Evolutionary conservation across 2,888 invertebrate genomes (phyloP).

Genomic region (Coleophora flavipennella): DNA sequence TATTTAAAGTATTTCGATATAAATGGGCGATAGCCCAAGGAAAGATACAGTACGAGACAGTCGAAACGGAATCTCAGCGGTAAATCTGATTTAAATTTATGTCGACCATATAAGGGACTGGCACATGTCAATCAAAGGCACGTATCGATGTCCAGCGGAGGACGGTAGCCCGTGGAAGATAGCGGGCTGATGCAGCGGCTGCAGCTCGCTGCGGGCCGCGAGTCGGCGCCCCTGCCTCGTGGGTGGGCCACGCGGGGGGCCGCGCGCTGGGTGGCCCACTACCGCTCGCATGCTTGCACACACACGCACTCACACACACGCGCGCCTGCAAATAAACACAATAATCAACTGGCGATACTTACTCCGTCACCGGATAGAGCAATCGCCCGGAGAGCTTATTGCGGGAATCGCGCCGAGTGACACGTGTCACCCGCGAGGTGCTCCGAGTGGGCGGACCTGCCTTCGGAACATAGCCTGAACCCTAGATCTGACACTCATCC

Average conservation of each 20-base stretch:
- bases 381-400: slow-evolving; percentile 57
- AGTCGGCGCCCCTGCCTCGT: slow-evolving; percentile 45
- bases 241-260: slow-evolving; percentile 70
- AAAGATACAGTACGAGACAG: background rate
- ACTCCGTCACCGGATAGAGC: slow-evolving; percentile 70
- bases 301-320: slow-evolving; percentile 52
- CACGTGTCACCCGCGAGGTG: slow-evolving; percentile 31
- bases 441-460: slow-evolving; percentile 18
- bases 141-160: slow-evolving; percentile 27
- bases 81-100: slow-evolving; percentile 34
- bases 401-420: slow-evolving; percentile 51
- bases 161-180: slow-evolving; percentile 22
- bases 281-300: slow-evolving; percentile 54
- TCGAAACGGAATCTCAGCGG: slow-evolving; percentile 7
- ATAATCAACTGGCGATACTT: slow-evolving; percentile 70
- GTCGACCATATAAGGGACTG: slow-evolving; percentile 29
- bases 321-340: slow-evolving; percentile 66
- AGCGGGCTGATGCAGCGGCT: slow-evolving; percentile 19
- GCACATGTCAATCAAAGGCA: slow-evolving; percentile 45
- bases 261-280: slow-evolving; percentile 68
- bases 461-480: slow-evolving; percentile 1
- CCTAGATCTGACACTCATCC: no score
- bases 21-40: no score
- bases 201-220: slow-evolving; percentile 44
- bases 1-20: no score